Evolutionary conservation across 2,888 invertebrate genomes (phyloP).

Genomic region (Lepidochrysops patricia): DNA sequence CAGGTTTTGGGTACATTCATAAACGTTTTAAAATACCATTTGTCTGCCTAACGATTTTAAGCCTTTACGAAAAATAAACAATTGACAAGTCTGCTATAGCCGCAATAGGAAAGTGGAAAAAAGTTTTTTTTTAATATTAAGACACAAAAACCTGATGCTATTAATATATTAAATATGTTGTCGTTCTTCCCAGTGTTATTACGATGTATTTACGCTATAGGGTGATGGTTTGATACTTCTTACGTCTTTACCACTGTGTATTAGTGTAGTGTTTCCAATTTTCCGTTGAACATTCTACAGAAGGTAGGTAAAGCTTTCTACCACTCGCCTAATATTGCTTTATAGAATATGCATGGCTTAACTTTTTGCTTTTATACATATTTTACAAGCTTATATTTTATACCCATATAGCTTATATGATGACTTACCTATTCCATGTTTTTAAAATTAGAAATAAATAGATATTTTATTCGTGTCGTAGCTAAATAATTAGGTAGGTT

Average conservation of each 20-base stretch:
- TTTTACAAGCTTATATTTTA: conserved; percentile 3
- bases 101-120: neutral
- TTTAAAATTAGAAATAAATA: neutral
- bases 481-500: neutral
- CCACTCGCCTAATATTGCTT: conserved; percentile 36
- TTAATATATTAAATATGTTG: neutral
- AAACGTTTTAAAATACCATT: neutral
- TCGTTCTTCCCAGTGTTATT: conserved; percentile 1
- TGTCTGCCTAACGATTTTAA: no score
- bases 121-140: neutral
- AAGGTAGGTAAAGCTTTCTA: conserved; percentile 57
- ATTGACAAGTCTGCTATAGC: neutral
- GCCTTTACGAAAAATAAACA: neutral
- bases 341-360: conserved; percentile 34
- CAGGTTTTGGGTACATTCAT: neutral
- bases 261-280: conserved; percentile 19
- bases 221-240: conserved; percentile 71
- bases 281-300: conserved; percentile 38
- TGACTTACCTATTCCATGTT: conserved; percentile 1
- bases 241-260: conserved; percentile 26
- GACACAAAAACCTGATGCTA: conserved; percentile 5
- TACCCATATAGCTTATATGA: conserved; percentile 6
- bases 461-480: neutral
- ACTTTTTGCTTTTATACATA: conserved; percentile 20
- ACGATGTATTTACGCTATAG: conserved; percentile 34